Evolutionary conservation across 2,888 invertebrate species (phyloP).

Genomic region (Cordylochernes scorpioides): DNA sequence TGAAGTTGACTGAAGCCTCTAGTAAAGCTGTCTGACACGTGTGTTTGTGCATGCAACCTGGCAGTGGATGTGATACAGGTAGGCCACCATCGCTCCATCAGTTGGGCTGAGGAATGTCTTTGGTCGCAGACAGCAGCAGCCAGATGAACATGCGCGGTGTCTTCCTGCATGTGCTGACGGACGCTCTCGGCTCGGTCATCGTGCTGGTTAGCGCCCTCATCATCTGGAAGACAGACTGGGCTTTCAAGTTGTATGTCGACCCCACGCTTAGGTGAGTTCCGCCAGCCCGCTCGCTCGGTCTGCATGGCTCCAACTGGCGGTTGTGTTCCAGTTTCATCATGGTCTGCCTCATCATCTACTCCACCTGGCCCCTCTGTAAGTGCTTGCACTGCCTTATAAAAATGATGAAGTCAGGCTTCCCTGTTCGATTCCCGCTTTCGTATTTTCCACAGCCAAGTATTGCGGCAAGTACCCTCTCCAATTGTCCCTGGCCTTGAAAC

Average conservation of each 20-base stretch:
- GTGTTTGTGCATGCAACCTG: too few species aligned
- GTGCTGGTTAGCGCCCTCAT: conserved; percentile 57
- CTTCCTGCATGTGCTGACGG: conserved; percentile 88
- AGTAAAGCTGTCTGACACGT: too few species aligned
- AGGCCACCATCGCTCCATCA: too few species aligned
- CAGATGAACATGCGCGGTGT: conserved; percentile 99
- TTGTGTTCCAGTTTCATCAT: conserved; percentile 32
- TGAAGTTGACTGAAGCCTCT: too few species aligned
- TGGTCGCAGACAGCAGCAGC: conserved; percentile 3
- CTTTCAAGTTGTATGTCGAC: conserved; percentile 51
- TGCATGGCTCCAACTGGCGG: background rate
- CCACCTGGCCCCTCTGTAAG: conserved; percentile 54
- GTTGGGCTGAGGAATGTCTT: background rate
- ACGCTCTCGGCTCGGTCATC: conserved; percentile 79
- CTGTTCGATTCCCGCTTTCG: too few species aligned
- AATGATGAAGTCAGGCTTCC: too few species aligned
- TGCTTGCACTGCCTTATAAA: too few species aligned
- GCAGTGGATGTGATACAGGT: too few species aligned
- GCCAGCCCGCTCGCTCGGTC: too few species aligned
- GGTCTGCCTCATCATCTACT: conserved; percentile 55
- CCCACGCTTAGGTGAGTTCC: conserved; percentile 39
- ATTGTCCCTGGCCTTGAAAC: too few species aligned
- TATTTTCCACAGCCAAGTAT: too few species aligned
- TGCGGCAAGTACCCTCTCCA: too few species aligned
- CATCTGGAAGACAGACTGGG: conserved; percentile 45